Evolutionary conservation across 2,888 invertebrate species (phyloP), one percentile per base, ranked within the genome.

Genomic region (Elgonia sp.): DNA sequence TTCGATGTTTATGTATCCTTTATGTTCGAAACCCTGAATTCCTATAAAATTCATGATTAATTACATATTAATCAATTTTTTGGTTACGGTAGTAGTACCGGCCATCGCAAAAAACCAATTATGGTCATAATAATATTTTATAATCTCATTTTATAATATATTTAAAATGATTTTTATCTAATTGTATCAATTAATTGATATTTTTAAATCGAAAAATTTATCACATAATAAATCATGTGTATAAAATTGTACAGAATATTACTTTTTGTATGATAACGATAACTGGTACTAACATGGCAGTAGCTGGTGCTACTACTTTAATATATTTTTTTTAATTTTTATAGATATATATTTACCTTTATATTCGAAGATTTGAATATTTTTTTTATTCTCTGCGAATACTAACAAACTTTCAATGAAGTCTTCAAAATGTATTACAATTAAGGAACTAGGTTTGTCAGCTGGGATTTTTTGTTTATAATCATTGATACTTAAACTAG

Each of bases 381-480:
- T 18, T 4, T n/a, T 69, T 37, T 76, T n/a, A 73, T 93, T 92
- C 79, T 94, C 93, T 0, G 91, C 62, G 65, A 93, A 93, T 37
- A 94, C 86, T 12, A 94, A 82, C 12, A 94, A 87, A 21, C 91
- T 93, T 84, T 94, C 93, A 0, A 92, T 18, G 9, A 84, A 85
- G 8, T 90, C 89, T 20, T 92, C 91, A 40, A 94, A 93, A 89
- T 92, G 91, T 0, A 94, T 63, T 4, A 92, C 20, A 0, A 83
- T 63, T 69, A 96, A 92, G 2, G 95, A 95, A 18, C 95, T 94
- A 6, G 96, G 96, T 84, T 94, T 95, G 7, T 94, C 93, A 0
- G 95, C 94, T 7, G 94, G 90, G 76, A 96, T 94, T 70, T 95
- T 95, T 89, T 96, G 96, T 88, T 95, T 95, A 20, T 96, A 90